These are phyloP conservation scores for Paracanthobrama guichenoti DNA, from an alignment of 2,113 vertebrate species.

Conservation along the genomic window DNA sequence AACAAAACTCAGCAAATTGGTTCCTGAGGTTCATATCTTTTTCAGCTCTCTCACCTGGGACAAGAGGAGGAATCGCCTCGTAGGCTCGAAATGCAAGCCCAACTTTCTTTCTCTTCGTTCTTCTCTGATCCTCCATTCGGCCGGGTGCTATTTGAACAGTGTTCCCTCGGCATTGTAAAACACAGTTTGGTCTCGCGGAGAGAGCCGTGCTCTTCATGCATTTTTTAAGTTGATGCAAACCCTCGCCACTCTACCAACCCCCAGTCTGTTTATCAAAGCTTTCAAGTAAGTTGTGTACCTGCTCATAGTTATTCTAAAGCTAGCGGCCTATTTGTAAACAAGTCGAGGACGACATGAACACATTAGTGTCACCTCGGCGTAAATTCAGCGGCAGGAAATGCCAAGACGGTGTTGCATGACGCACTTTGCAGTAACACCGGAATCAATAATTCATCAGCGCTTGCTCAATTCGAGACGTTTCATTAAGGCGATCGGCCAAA, in stretches of 20 bases:
- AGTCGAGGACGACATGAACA: slow-evolving; percentile 70
- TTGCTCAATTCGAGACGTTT: slow-evolving; percentile 74
- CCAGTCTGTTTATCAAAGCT: slow-evolving; percentile 58
- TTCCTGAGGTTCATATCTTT: slow-evolving; percentile 81
- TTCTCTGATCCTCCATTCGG: slow-evolving; percentile 80
- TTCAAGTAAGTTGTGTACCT: slow-evolving; percentile 73
- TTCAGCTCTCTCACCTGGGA: slow-evolving; percentile 80
- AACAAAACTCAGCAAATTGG: slow-evolving; percentile 88
- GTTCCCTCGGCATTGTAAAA: slow-evolving; percentile 81
- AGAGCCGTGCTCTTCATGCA: slow-evolving; percentile 83
- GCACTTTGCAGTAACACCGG: slow-evolving; percentile 59
- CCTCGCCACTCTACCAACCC: slow-evolving; percentile 60
- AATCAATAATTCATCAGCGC: slow-evolving; percentile 83
- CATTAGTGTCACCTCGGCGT: slow-evolving; percentile 81
- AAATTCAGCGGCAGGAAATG: slow-evolving; percentile 78
- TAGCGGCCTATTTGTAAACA: slow-evolving; percentile 85
- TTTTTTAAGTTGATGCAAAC: slow-evolving; percentile 79
- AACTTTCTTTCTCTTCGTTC: slow-evolving; percentile 73
- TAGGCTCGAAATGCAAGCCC: slow-evolving; percentile 81
- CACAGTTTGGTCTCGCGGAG: slow-evolving; percentile 74
- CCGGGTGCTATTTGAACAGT: slow-evolving; percentile 81
- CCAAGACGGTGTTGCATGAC: slow-evolving; percentile 71
- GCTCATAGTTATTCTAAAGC: slow-evolving; percentile 70
- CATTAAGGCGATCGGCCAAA: slow-evolving; percentile 66
- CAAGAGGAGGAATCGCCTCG: slow-evolving; percentile 77